phyloP scores from a whole-genome alignment of 2,888 invertebrate genomes.

The Apomyelois bistriatella region DNA sequence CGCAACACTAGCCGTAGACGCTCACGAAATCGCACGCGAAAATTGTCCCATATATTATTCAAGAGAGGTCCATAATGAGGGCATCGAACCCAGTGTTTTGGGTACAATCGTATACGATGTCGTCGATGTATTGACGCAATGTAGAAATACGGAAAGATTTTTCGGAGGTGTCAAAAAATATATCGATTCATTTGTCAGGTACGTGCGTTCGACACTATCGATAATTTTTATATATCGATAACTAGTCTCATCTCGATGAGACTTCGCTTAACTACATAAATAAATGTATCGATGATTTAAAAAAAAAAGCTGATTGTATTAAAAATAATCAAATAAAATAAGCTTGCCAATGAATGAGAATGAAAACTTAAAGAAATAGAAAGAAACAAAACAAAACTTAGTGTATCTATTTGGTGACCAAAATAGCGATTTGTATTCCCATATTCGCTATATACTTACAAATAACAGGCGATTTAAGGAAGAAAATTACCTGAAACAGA shows the following conservation, averaged over 20 bases:
- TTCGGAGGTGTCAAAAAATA: conserved; percentile 38
- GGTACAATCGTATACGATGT: conserved; percentile 48
- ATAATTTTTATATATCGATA: no score
- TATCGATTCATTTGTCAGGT: conserved; percentile 35
- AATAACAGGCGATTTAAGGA: not conserved
- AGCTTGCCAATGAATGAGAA: no score
- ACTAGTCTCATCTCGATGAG: not conserved
- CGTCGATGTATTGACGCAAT: conserved; percentile 25
- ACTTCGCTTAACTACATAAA: not conserved
- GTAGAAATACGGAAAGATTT: conserved; percentile 27
- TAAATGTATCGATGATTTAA: not conserved
- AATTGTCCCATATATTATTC: conserved; percentile 74
- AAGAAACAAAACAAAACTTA: no score
- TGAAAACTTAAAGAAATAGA: no score
- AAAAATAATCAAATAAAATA: no score
- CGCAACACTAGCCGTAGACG: conserved; percentile 46
- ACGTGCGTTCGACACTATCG: conserved; percentile 8
- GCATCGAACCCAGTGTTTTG: conserved; percentile 54
- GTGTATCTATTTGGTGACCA: no score
- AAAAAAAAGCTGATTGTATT: not conserved
- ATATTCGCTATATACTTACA: not conserved
- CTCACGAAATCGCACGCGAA: conserved; percentile 52
- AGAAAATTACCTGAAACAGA: conserved; percentile 43
- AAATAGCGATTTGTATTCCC: not conserved
- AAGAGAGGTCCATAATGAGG: conserved; percentile 64